Conservation (phyloP, 2,797 vertebrate genomes). For the Gallinago nigripennis region DNA sequence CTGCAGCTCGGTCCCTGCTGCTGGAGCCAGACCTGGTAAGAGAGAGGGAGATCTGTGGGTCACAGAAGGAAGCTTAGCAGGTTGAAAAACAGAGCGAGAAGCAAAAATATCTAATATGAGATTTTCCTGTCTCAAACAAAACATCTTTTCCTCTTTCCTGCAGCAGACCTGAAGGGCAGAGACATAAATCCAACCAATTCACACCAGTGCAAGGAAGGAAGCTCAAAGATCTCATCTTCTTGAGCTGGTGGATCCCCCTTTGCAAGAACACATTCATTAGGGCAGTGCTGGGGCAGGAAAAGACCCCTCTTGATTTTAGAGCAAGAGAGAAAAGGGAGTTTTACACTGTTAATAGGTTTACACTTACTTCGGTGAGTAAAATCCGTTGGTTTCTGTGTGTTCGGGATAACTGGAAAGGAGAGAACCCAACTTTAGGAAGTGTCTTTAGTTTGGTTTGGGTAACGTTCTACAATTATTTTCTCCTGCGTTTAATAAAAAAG, state of each 20-base stretch:
- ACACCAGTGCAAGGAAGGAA: fast-evolving
- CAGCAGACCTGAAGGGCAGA: not conserved
- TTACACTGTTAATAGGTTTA: not conserved
- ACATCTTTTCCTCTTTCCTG: not conserved
- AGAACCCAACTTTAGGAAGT: not conserved
- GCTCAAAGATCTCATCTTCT: not conserved
- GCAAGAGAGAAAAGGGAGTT: not conserved
- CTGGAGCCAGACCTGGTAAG: not conserved
- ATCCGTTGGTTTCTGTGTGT: not conserved
- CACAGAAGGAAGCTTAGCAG: not conserved
- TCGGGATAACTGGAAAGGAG: slow-evolving; percentile 26
- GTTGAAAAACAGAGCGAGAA: not conserved
- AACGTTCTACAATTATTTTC: not conserved
- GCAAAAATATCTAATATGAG: not conserved
- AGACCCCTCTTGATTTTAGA: not conserved
- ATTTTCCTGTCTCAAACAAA: not conserved
- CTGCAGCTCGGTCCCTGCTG: not conserved
- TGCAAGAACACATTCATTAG: not conserved
- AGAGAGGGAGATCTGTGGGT: not conserved
- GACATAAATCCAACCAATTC: not conserved
- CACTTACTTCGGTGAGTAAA: slow-evolving; percentile 4
- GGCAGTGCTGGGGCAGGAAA: not conserved
- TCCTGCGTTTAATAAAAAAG: not conserved
- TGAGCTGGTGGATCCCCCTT: not conserved
- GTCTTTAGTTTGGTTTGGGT: not conserved